These are phyloP conservation scores for Tetropium fuscum DNA, from an alignment of 2,888 invertebrate species.

Conservation along the genomic window DNA sequence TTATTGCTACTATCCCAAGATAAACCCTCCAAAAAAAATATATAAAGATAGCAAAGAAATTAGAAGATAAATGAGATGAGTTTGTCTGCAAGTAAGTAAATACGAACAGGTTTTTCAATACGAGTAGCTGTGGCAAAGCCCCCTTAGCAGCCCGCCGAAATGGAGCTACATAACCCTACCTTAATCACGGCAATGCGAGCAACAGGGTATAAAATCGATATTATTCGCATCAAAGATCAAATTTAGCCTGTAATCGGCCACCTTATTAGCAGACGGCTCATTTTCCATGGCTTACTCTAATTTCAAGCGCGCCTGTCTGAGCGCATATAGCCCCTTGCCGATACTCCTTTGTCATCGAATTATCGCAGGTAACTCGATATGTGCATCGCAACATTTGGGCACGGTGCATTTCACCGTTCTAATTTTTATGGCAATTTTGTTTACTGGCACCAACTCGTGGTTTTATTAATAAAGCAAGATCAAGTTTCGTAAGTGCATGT, in stretches of 20 bases:
- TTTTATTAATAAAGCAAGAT: slow-evolving; percentile 15
- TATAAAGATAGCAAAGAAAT: too few species aligned
- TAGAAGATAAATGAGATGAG: too few species aligned
- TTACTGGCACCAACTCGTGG: slow-evolving; percentile 32
- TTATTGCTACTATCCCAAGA: too few species aligned
- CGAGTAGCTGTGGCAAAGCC: slow-evolving; percentile 21
- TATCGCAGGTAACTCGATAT: slow-evolving; percentile 42
- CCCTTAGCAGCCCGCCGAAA: slow-evolving; percentile 10
- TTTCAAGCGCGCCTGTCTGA: slow-evolving; percentile 56
- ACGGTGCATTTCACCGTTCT: too few species aligned
- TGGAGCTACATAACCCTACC: slow-evolving; percentile 22
- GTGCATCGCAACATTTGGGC: slow-evolving; percentile 33
- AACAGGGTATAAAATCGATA: slow-evolving; percentile 59
- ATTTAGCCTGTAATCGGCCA: slow-evolving; percentile 63
- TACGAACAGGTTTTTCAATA: too few species aligned
- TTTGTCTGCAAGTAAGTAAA: too few species aligned
- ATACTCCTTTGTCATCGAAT: slow-evolving; percentile 61
- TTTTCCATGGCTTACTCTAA: slow-evolving; percentile 59
- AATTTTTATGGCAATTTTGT: slow-evolving; percentile 55
- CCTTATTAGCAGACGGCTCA: slow-evolving; percentile 62
- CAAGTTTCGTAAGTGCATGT: slow-evolving; percentile 21
- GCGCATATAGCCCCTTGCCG: slow-evolving; percentile 50
- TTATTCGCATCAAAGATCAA: slow-evolving; percentile 59
- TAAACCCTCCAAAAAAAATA: too few species aligned
- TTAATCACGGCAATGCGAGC: slow-evolving; percentile 37